Conservation (phyloP, 2,888 invertebrate species). For the Lasioglossum vierecki region DNA sequence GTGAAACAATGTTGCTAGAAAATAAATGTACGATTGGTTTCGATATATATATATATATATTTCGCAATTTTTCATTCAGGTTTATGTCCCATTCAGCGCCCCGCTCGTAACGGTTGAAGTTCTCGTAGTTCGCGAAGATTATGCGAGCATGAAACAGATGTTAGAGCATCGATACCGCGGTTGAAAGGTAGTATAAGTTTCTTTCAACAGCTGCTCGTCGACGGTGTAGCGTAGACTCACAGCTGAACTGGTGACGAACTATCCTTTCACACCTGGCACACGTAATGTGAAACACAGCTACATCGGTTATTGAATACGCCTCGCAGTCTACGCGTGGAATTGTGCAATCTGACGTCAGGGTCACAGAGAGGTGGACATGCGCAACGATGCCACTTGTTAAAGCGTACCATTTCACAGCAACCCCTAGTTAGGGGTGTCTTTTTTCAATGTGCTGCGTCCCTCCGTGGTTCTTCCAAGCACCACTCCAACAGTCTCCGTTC, state of each 20-base stretch:
- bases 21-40: not conserved
- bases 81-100: not conserved
- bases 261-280: constrained; percentile 18
- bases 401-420: constrained; percentile 47
- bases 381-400: constrained; percentile 52
- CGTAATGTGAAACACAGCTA: constrained; percentile 40
- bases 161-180: not conserved
- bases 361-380: constrained; percentile 53
- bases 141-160: not conserved
- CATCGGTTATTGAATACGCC: constrained; percentile 57
- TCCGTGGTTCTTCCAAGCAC: not conserved
- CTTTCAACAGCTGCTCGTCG: not conserved
- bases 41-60: too few species aligned
- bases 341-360: constrained; percentile 61
- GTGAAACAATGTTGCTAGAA: not conserved
- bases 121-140: not conserved
- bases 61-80: not conserved
- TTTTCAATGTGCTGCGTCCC: not conserved
- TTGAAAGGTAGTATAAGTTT: not conserved
- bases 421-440: constrained; percentile 29
- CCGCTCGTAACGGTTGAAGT: not conserved
- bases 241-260: not conserved
- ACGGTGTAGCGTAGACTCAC: not conserved
- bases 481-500: not conserved
- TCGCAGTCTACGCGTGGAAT: constrained; percentile 44